A percentile compares a stretch with the other conserved stretches of the same genome.
These are phyloP conservation scores for Caligus rogercresseyi DNA, from an alignment of 1,140 invertebrate species.

Conservation along the genomic window DNA sequence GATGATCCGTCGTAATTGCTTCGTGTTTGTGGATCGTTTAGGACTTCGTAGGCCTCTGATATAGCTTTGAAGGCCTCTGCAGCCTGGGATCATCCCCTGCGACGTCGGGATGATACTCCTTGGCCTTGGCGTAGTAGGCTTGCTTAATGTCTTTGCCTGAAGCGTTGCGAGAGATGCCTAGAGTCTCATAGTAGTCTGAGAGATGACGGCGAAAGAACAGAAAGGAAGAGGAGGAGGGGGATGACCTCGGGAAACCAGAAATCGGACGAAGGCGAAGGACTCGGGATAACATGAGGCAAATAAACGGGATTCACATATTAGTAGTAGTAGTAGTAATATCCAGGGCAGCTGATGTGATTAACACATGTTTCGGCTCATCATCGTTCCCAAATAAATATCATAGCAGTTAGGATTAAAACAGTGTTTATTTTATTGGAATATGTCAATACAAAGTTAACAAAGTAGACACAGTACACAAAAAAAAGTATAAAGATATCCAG, in stretches of 20 bases:
- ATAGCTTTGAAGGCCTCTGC: slow-evolving; percentile 38
- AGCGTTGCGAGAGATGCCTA: slow-evolving; percentile 34
- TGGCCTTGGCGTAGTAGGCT: slow-evolving; percentile 37
- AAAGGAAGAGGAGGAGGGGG: neutral
- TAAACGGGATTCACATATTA: neutral
- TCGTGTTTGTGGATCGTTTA: slow-evolving; percentile 26
- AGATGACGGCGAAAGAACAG: slow-evolving; percentile 25
- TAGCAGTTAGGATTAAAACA: too few species aligned
- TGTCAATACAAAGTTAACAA: too few species aligned
- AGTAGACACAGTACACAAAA: too few species aligned
- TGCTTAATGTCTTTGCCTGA: slow-evolving; percentile 36
- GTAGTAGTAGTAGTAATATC: neutral
- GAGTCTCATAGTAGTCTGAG: slow-evolving; percentile 36
- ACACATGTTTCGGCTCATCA: too few species aligned
- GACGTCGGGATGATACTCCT: slow-evolving; percentile 40
- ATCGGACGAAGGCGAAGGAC: neutral
- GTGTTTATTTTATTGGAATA: too few species aligned
- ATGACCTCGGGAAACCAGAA: neutral
- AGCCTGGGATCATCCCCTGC: slow-evolving; percentile 33
- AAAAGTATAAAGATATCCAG: too few species aligned
- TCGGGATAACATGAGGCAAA: neutral
- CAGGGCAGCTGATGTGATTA: too few species aligned
- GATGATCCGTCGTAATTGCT: slow-evolving; percentile 26
- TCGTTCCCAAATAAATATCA: too few species aligned
- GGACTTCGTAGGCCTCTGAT: slow-evolving; percentile 37